A percentile compares a stretch with the other conserved stretches of the same genome.
Evolutionary conservation across 2,113 vertebrate species (phyloP).

Genomic region (Thalassoma bifasciatum): DNA sequence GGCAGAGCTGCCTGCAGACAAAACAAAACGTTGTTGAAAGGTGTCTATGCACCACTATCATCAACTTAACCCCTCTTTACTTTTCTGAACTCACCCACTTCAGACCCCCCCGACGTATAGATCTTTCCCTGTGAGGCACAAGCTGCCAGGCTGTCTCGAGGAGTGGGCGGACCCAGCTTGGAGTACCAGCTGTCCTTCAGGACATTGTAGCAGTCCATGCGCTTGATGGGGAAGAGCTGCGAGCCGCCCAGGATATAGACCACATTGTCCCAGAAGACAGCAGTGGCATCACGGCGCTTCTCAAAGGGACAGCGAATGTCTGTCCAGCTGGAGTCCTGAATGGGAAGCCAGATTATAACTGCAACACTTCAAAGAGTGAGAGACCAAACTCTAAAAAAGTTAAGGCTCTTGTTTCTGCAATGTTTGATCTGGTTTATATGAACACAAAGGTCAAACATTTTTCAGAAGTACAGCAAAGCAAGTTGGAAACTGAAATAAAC

Average conservation of each 20-base stretch:
- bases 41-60: neutral
- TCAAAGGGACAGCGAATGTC: constrained; percentile 98
- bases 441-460: no score
- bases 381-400: neutral
- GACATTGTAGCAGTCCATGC: constrained; percentile 99
- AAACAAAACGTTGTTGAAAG: neutral
- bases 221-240: constrained; percentile 97
- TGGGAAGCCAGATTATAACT: constrained; percentile 11
- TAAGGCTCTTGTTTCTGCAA: neutral
- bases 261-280: constrained; percentile 98
- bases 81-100: constrained; percentile 90
- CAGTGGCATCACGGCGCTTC: constrained; percentile 95
- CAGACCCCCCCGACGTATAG: constrained; percentile 97
- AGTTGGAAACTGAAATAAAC: no score
- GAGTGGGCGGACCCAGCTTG: constrained; percentile 95
- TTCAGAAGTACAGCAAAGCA: no score
- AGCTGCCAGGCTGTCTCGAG: constrained; percentile 95
- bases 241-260: constrained; percentile 99
- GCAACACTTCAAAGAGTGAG: neutral
- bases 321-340: constrained; percentile 95
- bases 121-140: constrained; percentile 96
- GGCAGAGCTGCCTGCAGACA: constrained; percentile 90
- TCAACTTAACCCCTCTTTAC: neutral
- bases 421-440: no score
- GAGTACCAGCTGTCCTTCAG: constrained; percentile 99